A percentile compares a stretch with the other conserved stretches of the same genome.
phyloP scores from a whole-genome alignment of 2,888 invertebrate genomes.

The Tipula unca region DNA sequence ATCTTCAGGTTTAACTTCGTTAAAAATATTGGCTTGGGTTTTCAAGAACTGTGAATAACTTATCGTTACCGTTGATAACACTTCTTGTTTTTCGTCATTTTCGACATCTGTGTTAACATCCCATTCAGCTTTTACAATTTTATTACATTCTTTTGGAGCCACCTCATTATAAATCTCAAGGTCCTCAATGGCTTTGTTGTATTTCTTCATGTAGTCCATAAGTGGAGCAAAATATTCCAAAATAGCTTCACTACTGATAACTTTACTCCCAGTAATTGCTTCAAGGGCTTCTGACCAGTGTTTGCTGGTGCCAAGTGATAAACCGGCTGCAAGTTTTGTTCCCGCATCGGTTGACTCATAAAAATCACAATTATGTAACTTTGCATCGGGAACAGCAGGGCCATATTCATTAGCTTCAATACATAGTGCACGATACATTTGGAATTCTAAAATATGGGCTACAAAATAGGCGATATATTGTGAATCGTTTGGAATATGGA shows the following conservation, averaged over 20 bases:
- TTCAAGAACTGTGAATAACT: constrained; percentile 36
- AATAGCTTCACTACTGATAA: constrained; percentile 50
- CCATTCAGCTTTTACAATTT: constrained; percentile 20
- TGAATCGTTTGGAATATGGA: constrained; percentile 42
- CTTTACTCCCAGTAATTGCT: constrained; percentile 49
- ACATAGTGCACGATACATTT: constrained; percentile 59
- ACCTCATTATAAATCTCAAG: constrained; percentile 18
- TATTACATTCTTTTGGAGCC: constrained; percentile 10
- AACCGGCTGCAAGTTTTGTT: constrained; percentile 48
- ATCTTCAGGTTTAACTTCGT: constrained; percentile 37
- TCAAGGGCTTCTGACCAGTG: constrained; percentile 56
- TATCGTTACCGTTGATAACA: constrained; percentile 27
- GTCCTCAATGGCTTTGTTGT: constrained; percentile 42
- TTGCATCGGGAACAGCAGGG: constrained; percentile 48
- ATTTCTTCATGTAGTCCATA: constrained; percentile 39
- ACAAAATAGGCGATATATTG: constrained; percentile 47
- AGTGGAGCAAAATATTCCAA: constrained; percentile 51
- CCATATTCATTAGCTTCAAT: constrained; percentile 53
- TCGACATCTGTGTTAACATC: constrained; percentile 27
- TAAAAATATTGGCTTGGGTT: constrained; percentile 38
- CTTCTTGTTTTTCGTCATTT: constrained; percentile 31
- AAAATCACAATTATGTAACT: constrained; percentile 78
- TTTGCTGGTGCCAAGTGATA: constrained; percentile 44
- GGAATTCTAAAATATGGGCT: constrained; percentile 69
- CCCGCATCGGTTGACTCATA: constrained; percentile 75